These are phyloP conservation scores for Cliona cf. orientalis DNA, from an alignment of 37 sponge, comb jelly and placozoan species.

Conservation along the genomic window DNA sequence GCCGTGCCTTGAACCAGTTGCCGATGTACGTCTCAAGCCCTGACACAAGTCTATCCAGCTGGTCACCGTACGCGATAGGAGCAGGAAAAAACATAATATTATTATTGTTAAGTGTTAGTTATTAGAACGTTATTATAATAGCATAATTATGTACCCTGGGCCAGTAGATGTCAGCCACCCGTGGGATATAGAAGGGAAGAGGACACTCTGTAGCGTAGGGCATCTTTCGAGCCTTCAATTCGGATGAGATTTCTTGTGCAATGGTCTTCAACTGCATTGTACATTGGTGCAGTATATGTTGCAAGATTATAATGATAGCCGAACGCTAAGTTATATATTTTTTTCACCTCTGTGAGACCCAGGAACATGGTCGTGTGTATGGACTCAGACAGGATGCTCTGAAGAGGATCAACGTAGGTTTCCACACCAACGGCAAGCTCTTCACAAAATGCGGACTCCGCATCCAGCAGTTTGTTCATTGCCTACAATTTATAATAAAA, in stretches of 20 bases:
- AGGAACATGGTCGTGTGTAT: slow-evolving; percentile 60
- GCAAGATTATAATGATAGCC: background rate
- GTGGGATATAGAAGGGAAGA: slow-evolving; percentile 38
- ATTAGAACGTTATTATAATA: background rate
- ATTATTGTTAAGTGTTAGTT: background rate
- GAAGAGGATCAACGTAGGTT: slow-evolving; percentile 52
- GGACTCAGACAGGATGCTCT: slow-evolving; percentile 19
- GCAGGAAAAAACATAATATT: background rate
- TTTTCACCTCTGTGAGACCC: slow-evolving; percentile 51
- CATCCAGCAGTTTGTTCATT: slow-evolving; percentile 7
- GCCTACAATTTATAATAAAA: background rate
- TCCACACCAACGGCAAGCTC: slow-evolving; percentile 40
- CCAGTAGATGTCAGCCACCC: slow-evolving; percentile 68
- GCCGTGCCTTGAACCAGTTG: slow-evolving; percentile 14
- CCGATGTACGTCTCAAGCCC: slow-evolving; percentile 15
- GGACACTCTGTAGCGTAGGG: slow-evolving; percentile 9
- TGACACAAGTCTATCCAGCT: background rate
- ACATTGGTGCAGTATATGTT: no score
- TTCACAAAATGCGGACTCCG: slow-evolving; percentile 20
- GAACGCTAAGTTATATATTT: background rate
- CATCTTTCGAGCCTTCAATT: slow-evolving; percentile 28
- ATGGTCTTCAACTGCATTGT: slow-evolving; percentile 37
- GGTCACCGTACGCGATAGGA: no score
- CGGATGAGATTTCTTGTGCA: slow-evolving; percentile 6
- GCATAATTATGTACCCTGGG: slow-evolving; percentile 31